These are phyloP conservation scores for Urocitellus parryii DNA, from an alignment of 2,113 vertebrate species.

Conservation along the genomic window DNA sequence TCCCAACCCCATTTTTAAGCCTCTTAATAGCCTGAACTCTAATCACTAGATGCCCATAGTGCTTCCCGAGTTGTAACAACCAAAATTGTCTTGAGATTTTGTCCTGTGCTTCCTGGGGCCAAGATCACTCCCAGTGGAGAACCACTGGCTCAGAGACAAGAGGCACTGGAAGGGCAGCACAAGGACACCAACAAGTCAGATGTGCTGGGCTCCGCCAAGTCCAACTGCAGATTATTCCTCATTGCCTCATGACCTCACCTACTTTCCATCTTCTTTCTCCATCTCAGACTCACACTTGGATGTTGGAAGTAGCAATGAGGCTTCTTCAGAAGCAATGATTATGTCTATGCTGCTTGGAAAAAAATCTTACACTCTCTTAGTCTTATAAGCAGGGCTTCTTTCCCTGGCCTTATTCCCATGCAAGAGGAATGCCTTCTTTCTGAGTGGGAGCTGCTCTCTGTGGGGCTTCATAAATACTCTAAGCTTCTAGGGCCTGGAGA, in stretches of 20 bases:
- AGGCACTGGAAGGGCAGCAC: not conserved
- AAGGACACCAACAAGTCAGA: fast-evolving
- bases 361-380: not conserved
- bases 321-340: not conserved
- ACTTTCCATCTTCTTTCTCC: not conserved
- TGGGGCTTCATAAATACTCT: not conserved
- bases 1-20: too few relatives aligned
- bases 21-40: not conserved
- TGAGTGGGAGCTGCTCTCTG: too few relatives aligned
- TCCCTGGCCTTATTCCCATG: not conserved
- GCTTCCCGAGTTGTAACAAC: not conserved
- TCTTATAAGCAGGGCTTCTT: not conserved
- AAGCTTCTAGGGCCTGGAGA: not conserved
- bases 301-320: not conserved
- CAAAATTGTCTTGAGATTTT: not conserved
- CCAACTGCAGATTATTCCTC: not conserved
- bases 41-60: not conserved
- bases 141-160: not conserved
- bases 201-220: not conserved
- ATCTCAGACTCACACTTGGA: not conserved
- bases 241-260: not conserved
- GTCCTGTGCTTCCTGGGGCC: not conserved
- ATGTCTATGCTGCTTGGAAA: not conserved
- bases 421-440: not conserved
- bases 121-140: not conserved